phyloP scores from a whole-genome alignment of 2,888 invertebrate species.

The Thymelicus lineola region DNA sequence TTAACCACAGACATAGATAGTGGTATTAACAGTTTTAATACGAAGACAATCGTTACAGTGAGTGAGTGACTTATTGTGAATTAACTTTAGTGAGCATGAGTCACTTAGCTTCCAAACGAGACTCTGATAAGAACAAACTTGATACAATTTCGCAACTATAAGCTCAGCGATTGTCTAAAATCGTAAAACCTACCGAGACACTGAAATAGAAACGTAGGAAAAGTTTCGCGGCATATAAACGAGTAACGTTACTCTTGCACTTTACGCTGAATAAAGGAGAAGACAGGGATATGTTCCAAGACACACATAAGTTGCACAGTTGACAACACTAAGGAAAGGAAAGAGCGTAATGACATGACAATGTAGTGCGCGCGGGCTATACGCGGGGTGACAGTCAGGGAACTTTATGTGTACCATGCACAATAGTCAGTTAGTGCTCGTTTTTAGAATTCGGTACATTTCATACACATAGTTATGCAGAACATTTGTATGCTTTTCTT shows the following conservation, averaged over 20 bases:
- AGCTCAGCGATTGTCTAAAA: not conserved
- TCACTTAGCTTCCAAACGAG: no score
- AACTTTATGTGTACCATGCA: not conserved
- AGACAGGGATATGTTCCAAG: conserved; percentile 7
- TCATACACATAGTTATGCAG: no score
- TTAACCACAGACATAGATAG: no score
- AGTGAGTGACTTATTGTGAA: no score
- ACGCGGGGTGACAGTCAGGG: not conserved
- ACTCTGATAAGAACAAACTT: no score
- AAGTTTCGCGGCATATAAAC: not conserved
- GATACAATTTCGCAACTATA: not conserved
- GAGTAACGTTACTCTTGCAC: conserved; percentile 1
- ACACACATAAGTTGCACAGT: conserved; percentile 4
- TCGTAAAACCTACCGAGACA: not conserved
- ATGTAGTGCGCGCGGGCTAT: not conserved
- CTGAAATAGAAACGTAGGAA: not conserved
- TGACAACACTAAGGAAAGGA: not conserved
- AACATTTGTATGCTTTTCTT: no score
- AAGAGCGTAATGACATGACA: conserved; percentile 12
- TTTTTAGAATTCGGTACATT: no score
- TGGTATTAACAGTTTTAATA: no score
- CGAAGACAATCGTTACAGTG: no score
- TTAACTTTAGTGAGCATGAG: no score
- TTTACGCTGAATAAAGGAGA: conserved; percentile 8
- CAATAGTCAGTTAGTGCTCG: no score